phyloP scores from a whole-genome alignment of 2,888 invertebrate genomes.

The Campoletis raptor region DNA sequence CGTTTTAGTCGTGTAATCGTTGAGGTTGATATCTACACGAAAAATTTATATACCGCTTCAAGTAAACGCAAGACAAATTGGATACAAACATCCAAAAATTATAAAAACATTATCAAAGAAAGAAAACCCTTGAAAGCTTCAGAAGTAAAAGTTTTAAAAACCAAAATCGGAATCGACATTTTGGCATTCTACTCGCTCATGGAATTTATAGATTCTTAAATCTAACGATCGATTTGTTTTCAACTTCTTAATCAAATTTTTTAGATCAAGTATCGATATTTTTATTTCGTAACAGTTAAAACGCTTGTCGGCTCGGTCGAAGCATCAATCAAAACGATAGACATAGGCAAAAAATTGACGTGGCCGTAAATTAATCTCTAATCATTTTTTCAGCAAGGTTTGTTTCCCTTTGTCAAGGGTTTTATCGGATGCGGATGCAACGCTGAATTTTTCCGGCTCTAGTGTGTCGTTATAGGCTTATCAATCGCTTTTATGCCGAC shows the following conservation, averaged over 20 bases:
- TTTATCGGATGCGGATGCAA: slow-evolving; percentile 25
- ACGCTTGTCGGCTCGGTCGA: neutral
- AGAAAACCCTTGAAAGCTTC: no score
- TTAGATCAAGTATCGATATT: neutral
- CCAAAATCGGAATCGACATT: neutral
- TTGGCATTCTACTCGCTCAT: neutral
- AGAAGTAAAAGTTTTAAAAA: neutral
- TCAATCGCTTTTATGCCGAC: slow-evolving; percentile 31
- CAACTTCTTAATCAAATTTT: neutral
- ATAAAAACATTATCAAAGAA: neutral
- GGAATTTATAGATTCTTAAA: neutral
- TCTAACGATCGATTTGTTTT: neutral
- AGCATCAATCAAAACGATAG: neutral
- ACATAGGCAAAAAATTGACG: neutral
- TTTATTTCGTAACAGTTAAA: neutral
- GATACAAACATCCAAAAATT: neutral
- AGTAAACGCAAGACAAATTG: neutral
- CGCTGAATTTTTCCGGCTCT: neutral
- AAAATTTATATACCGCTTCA: neutral
- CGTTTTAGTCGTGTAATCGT: no score
- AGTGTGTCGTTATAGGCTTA: slow-evolving; percentile 18
- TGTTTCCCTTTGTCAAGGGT: slow-evolving; percentile 2
- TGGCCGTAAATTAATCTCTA: neutral
- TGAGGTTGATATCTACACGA: no score
- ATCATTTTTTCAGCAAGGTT: neutral